Base-by-base conservation (phyloP, 2,888 invertebrate species). In the Tachina fera region DNA sequence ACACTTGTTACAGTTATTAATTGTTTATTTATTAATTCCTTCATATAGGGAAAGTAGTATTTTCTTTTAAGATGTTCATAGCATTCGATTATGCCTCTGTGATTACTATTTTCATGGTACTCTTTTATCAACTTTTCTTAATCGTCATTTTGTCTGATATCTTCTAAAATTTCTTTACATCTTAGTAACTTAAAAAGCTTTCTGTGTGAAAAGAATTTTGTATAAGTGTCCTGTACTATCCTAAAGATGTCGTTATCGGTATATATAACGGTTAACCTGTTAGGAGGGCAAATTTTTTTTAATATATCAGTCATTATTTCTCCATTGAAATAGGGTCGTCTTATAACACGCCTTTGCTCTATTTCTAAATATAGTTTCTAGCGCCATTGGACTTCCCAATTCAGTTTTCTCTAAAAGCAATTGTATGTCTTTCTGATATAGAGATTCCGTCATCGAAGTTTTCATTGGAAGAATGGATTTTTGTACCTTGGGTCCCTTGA, bases 391-490 rank as follows among this genome's bases (percentile, higher is more conserved):
- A 43, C 58, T 61, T 53, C 76, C 72, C 47, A 68, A 43, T 41
- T 68, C 65, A 9, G 51, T 67, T 58, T 70, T 68, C 58, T 77
- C 58, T 45, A 88, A 78, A 41, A 88, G 75, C 61, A 83, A 63
- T 87, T 88, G 87, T 2, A 72, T 67, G 63, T 84, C 87, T 82
- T 81, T 88, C 87, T 9, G 87, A 87, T 14, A 88, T 89, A n/a
- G 70, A 83, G 3, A 89, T 88, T 9, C 84, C 87, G 10, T 88
- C 87, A 61, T 85, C 61, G 0, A 84, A 16, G 39, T 88, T 83
- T 83, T 88, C 88, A 1, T 77, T 19, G 6, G 84, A 72, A 8
- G 87, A 88, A 53, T 87, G 87, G 9, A 87, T 78, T 31, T 80
- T 83, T 10, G 63, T 80, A 19, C 74, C 78, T 47, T 49, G 8